Evolutionary conservation across 2,888 invertebrate genomes (phyloP), one percentile per base, ranked within the genome.

Genomic region (Octodonta nipae): DNA sequence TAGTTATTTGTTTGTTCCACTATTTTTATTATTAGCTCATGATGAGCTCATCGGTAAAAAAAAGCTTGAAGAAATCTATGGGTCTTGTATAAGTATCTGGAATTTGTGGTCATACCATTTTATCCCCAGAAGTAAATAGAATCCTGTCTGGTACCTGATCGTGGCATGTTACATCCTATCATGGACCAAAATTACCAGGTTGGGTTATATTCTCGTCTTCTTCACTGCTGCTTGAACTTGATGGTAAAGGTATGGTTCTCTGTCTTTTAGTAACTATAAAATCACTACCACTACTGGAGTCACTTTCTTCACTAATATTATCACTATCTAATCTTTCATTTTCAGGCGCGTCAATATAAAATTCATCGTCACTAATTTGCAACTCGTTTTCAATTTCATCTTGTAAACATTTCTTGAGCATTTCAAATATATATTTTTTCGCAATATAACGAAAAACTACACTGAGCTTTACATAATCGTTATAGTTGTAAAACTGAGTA

Each of bases 221-320:
- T 20, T 20, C 20, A n/a, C 20, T 20, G 7, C 20, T 20, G 20
- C 20, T 20, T 20, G 20, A 20, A 20, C 20, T 20, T 20, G 20
- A 7, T 20, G 20, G 20, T 20, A 20, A 20, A 20, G n/a, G n/a
- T n/a, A 20, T 6, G 6, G 20, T 20, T 20, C 20, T 20, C 11
- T 20, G n/a, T n/a, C n/a, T n/a, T n/a, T n/a, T n/a, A 20, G 6
- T 20, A 20, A 20, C n/a, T 20, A n/a, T n/a, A n/a, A 20, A 7
- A n/a, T 20, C 20, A 6, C 20, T 20, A 20, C n/a, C 20, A 20
- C 20, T 20, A 7, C 6, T 20, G n/a, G n/a, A 7, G n/a, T 20
- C 20, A 20, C n/a, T 20, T 20, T n/a, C 20, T n/a, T 20, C n/a
- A n/a, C n/a, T n/a, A n/a, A n/a, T n/a, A n/a, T n/a, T n/a, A n/a